Conservation (phyloP, 2,888 invertebrate species). For the Standfussiana lucernea region DNA sequence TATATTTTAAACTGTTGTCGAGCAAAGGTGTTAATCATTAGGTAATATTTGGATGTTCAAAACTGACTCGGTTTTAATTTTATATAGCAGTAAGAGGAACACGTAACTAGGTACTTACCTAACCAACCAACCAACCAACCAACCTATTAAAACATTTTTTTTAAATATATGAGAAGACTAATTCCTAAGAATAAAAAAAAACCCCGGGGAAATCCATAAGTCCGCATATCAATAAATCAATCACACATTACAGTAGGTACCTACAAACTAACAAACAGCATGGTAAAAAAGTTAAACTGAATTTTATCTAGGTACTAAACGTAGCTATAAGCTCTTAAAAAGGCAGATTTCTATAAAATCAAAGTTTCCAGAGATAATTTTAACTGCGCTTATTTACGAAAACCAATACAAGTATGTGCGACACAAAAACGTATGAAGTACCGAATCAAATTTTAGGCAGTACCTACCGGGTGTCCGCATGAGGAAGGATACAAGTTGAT, state of each 20-base stretch:
- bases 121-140: too few relatives aligned
- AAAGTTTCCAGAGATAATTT: neutral
- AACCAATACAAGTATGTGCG: constrained; percentile 2
- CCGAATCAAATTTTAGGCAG: constrained; percentile 58
- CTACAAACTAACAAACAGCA: neutral
- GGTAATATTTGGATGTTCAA: neutral
- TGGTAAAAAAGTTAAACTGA: neutral
- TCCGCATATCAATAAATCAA: neutral
- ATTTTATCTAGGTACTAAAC: neutral
- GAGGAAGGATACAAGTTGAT: constrained; percentile 90
- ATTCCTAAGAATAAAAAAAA: constrained; percentile 5
- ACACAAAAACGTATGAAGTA: constrained; percentile 46
- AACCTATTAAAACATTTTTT: constrained; percentile 9
- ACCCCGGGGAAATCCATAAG: constrained; percentile 10
- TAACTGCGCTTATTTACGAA: neutral
- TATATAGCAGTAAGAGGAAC: neutral
- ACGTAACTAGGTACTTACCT: too few relatives aligned
- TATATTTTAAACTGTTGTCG: constrained; percentile 8
- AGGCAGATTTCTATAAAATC: neutral
- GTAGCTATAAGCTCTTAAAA: neutral
- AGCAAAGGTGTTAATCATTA: neutral
- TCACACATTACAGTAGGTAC: neutral
- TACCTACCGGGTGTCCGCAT: constrained; percentile 72
- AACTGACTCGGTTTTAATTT: neutral
- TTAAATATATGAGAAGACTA: neutral